Base-by-base conservation (phyloP, 2,888 invertebrate species). In the Cryptosula pallasiana region DNA sequence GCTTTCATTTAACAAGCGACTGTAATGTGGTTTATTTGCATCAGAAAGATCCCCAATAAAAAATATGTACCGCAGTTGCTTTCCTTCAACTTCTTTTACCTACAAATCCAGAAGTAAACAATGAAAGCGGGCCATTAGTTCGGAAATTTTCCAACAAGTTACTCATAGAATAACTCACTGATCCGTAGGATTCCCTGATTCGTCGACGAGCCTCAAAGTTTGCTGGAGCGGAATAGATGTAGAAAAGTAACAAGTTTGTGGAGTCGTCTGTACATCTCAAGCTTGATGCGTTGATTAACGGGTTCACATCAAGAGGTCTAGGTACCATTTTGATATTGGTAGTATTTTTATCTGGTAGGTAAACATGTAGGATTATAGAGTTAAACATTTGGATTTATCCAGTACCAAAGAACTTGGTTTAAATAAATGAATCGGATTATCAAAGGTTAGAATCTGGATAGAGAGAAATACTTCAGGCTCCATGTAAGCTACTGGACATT, bases 191-290 rank as follows among this genome's bases (percentile, higher is more conserved):
- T 23, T 25, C 13, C 23, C 70, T n/a, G 45, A 70, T 36, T 5
- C 23, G 2, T 1, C 36, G 2, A n/a, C 70, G n/a, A n/a, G 20
- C 29, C 70, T 36, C 35, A 29, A 70, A 36, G 70, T 70, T 70
- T 36, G 36, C 45, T 35, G 70, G 70, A 70, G 70, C 70, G 9
- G 70, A 29, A 23, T 70, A 70, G 5, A 70, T 32, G 32, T 70
- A 70, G 70, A 70, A n/a, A 23, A 70, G 35, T n/a, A 70, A 16
- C 2, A 54, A 3, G n/a, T 58, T 58, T 5, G 25, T 58, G n/a
- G 58, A 58, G 32, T 36, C 23, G 2, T 35, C n/a, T 2, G 23
- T 25, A 54, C 70, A 70, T n/a, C 3, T 2, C 32, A 63, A 32
- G 32, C 32, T 32, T 9, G 63, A 63, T 9, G 29, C 63, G n/a